Percentiles rank a stretch among this genome's conserved stretches.
Conservation (phyloP, 2,113 vertebrate genomes). For the Gambusia affinis region DNA sequence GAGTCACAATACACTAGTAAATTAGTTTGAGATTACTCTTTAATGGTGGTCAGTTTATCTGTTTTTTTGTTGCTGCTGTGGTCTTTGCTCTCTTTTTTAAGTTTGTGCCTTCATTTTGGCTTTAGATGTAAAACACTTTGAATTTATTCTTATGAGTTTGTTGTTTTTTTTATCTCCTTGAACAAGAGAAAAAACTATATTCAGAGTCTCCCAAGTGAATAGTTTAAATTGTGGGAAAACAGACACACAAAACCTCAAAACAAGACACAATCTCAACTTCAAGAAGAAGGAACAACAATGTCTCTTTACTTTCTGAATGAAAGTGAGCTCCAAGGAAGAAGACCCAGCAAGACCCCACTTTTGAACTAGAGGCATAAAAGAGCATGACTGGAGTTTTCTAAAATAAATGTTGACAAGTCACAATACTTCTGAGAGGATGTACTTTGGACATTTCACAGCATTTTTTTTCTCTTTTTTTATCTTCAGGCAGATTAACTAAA, state of each 20-base stretch:
- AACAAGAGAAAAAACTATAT: background rate
- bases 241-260: conserved; percentile 6
- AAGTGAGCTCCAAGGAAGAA: conserved; percentile 2
- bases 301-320: background rate
- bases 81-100: background rate
- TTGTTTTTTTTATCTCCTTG: background rate
- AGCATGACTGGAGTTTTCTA: conserved; percentile 9
- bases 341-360: conserved; percentile 9
- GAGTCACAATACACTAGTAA: background rate
- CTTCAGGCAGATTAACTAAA: conserved; percentile 1
- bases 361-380: conserved; percentile 6
- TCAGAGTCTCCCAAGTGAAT: background rate
- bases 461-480: background rate
- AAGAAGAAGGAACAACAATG: background rate
- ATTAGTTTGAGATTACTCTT: background rate
- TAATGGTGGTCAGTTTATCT: background rate
- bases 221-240: background rate
- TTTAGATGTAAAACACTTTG: background rate
- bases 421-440: conserved; percentile 6
- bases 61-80: background rate
- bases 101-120: background rate
- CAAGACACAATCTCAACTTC: conserved; percentile 1
- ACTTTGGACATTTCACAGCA: conserved; percentile 1
- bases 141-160: background rate
- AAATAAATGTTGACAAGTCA: conserved; percentile 19